Conservation (phyloP, 92 coral and sea anemone genomes). For the Palythoa grandiflora region DNA sequence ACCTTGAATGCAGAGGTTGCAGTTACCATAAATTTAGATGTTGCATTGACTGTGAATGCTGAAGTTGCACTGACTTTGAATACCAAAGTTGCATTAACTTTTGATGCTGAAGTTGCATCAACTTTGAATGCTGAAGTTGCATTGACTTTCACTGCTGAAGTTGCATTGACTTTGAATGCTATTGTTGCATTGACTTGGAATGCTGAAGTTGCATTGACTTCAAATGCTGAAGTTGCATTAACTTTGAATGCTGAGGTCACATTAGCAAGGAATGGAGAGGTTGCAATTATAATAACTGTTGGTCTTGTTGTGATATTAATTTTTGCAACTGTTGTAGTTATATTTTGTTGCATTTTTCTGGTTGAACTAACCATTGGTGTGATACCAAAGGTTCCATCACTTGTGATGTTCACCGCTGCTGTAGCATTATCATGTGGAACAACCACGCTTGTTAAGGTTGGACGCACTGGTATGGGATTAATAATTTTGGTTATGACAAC, state of each 20-base stretch:
- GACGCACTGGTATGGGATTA: slow-evolving; percentile 54
- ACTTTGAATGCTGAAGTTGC: slow-evolving; percentile 17
- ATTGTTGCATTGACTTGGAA: neutral
- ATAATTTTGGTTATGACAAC: slow-evolving; percentile 76
- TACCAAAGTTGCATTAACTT: slow-evolving; percentile 22
- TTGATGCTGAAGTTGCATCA: slow-evolving; percentile 22
- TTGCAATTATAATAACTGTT: neutral
- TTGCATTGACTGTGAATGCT: neutral
- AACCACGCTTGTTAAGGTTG: slow-evolving; percentile 34
- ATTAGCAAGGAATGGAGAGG: slow-evolving; percentile 18
- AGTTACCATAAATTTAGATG: neutral
- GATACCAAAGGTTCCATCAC: slow-evolving; percentile 16
- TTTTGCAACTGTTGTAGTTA: neutral
- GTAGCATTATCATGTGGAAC: slow-evolving; percentile 7
- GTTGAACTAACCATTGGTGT: neutral
- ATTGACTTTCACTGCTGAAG: slow-evolving; percentile 18
- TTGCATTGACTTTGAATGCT: slow-evolving; percentile 14
- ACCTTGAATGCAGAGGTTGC: slow-evolving; percentile 5
- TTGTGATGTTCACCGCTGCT: neutral
- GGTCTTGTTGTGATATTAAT: neutral
- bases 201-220: slow-evolving; percentile 29
- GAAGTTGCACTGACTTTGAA: neutral
- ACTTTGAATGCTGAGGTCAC: slow-evolving; percentile 17
- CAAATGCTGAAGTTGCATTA: slow-evolving; percentile 25
- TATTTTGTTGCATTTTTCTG: neutral